Base-by-base conservation (phyloP, 2,888 invertebrate species). In the Melipona beecheii region DNA sequence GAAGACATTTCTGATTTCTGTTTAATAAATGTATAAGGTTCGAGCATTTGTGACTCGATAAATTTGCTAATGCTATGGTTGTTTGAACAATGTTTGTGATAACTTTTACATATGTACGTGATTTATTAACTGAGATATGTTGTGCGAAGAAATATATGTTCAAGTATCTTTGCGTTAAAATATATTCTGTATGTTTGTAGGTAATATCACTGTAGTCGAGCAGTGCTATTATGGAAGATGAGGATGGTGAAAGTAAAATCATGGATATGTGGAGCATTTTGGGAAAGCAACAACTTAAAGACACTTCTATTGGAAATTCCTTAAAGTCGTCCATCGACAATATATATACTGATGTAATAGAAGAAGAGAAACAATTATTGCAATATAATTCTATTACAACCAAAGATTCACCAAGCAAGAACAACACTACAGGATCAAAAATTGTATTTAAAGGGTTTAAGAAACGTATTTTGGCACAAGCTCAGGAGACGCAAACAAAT, bases 141-240 rank as follows among this genome's bases (percentile, higher is more conserved):
- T 36, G 9, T 36, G 36, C 9, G 9, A 36, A 36, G 36, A 36
- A 1, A 36, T 9, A 9, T 9, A 9, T 0, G 9, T 36, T 9
- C 9, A 19, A 43, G 21, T 62, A 70, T 24, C 19, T 69, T 49
- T 62, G 2, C 56, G 2, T 15, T 82, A 72, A 68, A 24, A 19
- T 24, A n/a, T 15, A 27, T 54, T 15, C 76, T 76, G 0, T 69
- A 27, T 58, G 36, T 91, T 27, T 91, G 71, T 54, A 91, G 91
- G 84, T 89, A 86, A 86, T 81, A 82, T 76, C 64, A 81, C 83
- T 75, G 58, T 81, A 89, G 83, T 78, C 24, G 81, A 84, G 69
- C 75, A 76, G 78, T 86, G 81, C 83, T 92, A 94, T 92, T 94
- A 94, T 94, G 94, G 94, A 94, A 92, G 94, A 94, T 94, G 94